Evolutionary conservation across 2,888 invertebrate genomes (phyloP).

Genomic region (Drosophila meridiana): DNA sequence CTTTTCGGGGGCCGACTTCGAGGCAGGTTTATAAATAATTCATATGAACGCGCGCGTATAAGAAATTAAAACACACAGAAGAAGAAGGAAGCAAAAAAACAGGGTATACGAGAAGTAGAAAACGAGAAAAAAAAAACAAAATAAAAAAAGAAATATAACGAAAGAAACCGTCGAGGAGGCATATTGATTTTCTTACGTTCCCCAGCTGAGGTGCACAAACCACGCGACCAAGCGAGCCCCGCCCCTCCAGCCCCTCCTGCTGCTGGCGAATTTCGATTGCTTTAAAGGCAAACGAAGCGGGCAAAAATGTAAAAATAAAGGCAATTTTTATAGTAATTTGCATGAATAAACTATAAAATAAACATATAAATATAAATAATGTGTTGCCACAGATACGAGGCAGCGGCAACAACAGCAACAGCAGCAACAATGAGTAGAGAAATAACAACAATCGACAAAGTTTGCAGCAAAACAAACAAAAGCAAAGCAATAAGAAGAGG

Average conservation of each 20-base stretch:
- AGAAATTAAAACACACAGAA: constrained; percentile 61
- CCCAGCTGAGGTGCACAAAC: constrained; percentile 43
- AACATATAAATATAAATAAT: constrained; percentile 82
- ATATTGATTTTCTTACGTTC: constrained; percentile 73
- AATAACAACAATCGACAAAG: constrained; percentile 56
- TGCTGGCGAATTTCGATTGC: constrained; percentile 49
- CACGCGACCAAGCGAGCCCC: constrained; percentile 3
- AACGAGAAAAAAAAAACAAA: background rate
- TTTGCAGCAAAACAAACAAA: constrained; percentile 60
- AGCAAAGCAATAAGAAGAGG: constrained; percentile 55
- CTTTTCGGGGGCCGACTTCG: constrained; percentile 42
- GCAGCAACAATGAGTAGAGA: constrained; percentile 22
- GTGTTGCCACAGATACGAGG: constrained; percentile 74
- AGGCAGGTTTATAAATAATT: constrained; percentile 75
- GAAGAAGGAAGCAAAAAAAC: constrained; percentile 6
- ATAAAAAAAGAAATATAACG: constrained; percentile 6
- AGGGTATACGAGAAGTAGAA: constrained; percentile 10
- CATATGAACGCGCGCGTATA: constrained; percentile 67
- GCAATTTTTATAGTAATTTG: constrained; percentile 82
- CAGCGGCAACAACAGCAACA: constrained; percentile 29
- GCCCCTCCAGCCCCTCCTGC: background rate
- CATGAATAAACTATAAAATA: constrained; percentile 84
- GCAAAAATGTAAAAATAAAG: constrained; percentile 75
- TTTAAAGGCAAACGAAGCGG: constrained; percentile 62
- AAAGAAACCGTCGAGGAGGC: constrained; percentile 59